Conservation (phyloP, 2,797 vertebrate species). For the Coracias cyanogaster region DNA sequence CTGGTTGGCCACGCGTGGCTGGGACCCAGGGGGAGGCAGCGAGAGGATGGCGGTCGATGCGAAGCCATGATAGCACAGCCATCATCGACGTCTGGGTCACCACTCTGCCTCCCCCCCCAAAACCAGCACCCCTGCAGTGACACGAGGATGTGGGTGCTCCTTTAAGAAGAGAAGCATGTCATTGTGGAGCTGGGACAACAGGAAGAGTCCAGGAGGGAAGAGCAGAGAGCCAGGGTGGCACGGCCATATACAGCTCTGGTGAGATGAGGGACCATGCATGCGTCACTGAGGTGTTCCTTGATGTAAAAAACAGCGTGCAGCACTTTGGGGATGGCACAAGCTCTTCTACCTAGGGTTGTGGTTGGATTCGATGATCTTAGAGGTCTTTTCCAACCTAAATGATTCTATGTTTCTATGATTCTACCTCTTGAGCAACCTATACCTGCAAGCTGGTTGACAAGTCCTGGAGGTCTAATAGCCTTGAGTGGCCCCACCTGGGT, state of each 20-base stretch:
- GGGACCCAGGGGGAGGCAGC: not conserved
- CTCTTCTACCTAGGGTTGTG: not conserved
- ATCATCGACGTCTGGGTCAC: rapidly evolving
- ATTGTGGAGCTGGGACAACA: rapidly evolving
- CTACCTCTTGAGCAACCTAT: not conserved
- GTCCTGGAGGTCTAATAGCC: rapidly evolving
- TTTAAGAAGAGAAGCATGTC: rapidly evolving
- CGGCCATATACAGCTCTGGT: rapidly evolving
- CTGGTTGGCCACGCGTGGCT: not conserved
- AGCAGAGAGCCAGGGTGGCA: not conserved
- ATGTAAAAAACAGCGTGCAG: rapidly evolving
- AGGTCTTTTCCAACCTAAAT: no score
- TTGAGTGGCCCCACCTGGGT: not conserved
- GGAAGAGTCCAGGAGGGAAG: not conserved
- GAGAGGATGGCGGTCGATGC: not conserved
- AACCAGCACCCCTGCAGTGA: not conserved
- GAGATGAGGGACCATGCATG: not conserved
- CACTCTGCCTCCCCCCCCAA: not conserved
- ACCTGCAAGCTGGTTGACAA: not conserved
- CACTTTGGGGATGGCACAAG: not conserved
- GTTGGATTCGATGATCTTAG: no score
- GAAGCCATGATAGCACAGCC: not conserved
- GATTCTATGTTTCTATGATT: no score
- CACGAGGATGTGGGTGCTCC: rapidly evolving
- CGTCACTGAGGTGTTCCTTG: no score